Evolutionary conservation across 2,797 vertebrate genomes (phyloP).

Genomic region (Aeoliscus strigatus): DNA sequence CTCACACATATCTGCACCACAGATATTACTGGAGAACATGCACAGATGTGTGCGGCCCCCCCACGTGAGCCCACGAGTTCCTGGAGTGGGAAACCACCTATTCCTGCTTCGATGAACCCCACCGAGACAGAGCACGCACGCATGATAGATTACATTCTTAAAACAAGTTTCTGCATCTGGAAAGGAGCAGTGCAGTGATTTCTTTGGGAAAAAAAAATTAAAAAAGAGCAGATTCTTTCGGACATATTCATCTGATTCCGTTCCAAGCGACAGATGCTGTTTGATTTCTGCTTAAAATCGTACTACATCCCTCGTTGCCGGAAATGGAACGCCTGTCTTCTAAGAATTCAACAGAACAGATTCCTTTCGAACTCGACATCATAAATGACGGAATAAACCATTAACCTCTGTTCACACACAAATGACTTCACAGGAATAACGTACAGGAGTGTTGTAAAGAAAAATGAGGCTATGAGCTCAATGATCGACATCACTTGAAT

Average conservation of each 20-base stretch:
- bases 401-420: constrained; percentile 11
- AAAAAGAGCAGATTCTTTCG: constrained; percentile 42
- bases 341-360: background rate
- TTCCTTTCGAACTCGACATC: constrained; percentile 10
- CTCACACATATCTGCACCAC: too few relatives aligned
- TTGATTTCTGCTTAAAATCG: constrained; percentile 45
- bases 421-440: constrained; percentile 48
- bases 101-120: constrained; percentile 57
- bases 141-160: constrained; percentile 54
- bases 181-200: constrained; percentile 44
- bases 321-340: background rate
- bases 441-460: constrained; percentile 41
- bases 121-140: constrained; percentile 41
- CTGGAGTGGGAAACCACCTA: constrained; percentile 1
- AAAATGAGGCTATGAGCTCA: constrained; percentile 56
- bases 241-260: constrained; percentile 56
- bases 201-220: constrained; percentile 60
- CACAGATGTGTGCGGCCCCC: too few relatives aligned
- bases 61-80: too few relatives aligned
- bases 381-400: constrained; percentile 23
- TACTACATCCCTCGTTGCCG: constrained; percentile 27
- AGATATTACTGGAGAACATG: too few relatives aligned
- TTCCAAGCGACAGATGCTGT: constrained; percentile 48
- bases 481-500: constrained; percentile 53
- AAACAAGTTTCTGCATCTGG: constrained; percentile 59